phyloP scores from a whole-genome alignment of 23 tunicate genomes.

The Botrylloides violaceus region DNA sequence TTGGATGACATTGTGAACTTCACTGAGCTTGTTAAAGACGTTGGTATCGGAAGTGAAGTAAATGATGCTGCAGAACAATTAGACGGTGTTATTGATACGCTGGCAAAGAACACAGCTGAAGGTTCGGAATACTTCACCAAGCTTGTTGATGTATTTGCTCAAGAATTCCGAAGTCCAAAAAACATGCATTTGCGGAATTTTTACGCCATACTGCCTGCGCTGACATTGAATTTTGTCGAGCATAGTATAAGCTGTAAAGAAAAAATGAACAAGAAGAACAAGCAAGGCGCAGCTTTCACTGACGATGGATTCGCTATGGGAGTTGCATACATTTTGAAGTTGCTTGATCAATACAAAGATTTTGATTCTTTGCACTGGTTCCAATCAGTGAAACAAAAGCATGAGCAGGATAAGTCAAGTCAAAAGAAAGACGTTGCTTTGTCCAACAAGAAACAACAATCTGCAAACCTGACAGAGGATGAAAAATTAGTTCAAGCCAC shows the following conservation, averaged over 20 bases:
- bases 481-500: constrained; percentile 72
- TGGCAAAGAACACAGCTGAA: constrained; percentile 76
- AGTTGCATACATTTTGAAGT: constrained; percentile 81
- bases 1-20: constrained; percentile 81
- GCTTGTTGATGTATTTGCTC: constrained; percentile 78
- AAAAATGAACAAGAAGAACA: constrained; percentile 92
- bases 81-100: constrained; percentile 53
- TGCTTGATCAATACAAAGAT: constrained; percentile 60
- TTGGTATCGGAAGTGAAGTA: constrained; percentile 63
- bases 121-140: constrained; percentile 75
- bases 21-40: constrained; percentile 68
- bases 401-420: constrained; percentile 28
- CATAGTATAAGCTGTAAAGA: constrained; percentile 79
- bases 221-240: constrained; percentile 90
- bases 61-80: constrained; percentile 54
- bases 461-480: constrained; percentile 27
- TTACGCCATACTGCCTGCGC: constrained; percentile 75
- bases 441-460: constrained; percentile 24
- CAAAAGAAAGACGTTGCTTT: constrained; percentile 27
- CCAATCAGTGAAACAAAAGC: constrained; percentile 54
- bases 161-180: constrained; percentile 64
- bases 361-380: constrained; percentile 92
- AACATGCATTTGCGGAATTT: constrained; percentile 82
- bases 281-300: constrained; percentile 88
- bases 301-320: constrained; percentile 97